Evolutionary conservation across 2,113 vertebrate genomes (phyloP).

Genomic region (Nannospalax galili): DNA sequence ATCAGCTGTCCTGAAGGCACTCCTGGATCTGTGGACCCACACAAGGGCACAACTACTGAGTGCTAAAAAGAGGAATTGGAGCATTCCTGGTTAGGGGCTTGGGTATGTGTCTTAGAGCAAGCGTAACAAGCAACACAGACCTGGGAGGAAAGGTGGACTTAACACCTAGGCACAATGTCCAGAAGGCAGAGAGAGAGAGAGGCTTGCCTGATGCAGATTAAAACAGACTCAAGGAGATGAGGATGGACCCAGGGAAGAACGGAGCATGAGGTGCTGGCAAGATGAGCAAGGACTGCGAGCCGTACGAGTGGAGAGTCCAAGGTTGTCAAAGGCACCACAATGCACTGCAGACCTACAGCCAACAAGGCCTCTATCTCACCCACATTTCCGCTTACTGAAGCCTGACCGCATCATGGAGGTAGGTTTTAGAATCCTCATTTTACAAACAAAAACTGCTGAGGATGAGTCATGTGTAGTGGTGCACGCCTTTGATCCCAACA

Average conservation of each 20-base stretch:
- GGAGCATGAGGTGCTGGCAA: background rate
- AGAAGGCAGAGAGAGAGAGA: background rate
- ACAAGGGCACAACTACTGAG: background rate
- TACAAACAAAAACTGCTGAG: background rate
- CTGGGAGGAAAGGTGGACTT: too few relatives aligned
- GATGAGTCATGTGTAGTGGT: background rate
- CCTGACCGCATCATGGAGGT: too few relatives aligned
- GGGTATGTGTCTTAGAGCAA: background rate
- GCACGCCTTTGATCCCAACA: background rate
- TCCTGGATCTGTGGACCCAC: rapidly evolving
- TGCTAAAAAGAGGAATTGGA: rapidly evolving
- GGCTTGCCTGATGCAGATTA: too few relatives aligned
- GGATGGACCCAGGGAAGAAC: background rate
- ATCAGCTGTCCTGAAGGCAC: background rate
- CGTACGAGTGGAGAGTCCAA: rapidly evolving
- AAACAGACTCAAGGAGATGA: background rate
- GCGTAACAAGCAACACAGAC: background rate
- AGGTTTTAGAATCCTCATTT: background rate
- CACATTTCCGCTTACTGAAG: background rate
- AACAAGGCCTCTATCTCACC: background rate
- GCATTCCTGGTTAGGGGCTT: too few relatives aligned
- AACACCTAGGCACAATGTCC: background rate
- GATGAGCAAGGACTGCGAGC: too few relatives aligned
- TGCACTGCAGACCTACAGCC: background rate
- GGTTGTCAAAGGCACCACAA: too few relatives aligned